Evolutionary conservation across 2,113 vertebrate genomes (phyloP), one percentile per base, ranked within the genome.

Genomic region (Chunga burmeisteri): DNA sequence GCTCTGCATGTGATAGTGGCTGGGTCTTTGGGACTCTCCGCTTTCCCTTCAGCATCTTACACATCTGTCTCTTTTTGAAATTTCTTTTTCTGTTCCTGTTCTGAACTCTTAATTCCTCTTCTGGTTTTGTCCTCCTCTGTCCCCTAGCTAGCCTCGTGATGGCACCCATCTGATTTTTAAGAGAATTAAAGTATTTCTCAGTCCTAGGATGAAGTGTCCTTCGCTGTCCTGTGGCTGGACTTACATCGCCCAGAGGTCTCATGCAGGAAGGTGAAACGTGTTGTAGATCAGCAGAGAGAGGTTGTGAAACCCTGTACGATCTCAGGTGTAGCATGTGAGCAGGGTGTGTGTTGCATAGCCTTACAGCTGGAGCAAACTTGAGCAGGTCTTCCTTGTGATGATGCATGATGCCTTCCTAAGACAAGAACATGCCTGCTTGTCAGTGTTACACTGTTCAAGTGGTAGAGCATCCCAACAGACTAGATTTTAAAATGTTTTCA

Each of bases 11-110:
- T 49, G 56, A 13, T 72, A 67, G 36, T 61, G 19, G 23, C 18
- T 61, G 58, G 8, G 47, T n/a, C 27, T 70, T 68, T 27, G 36
- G 27, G n/a, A 38, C 40, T 86, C 11, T 66, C 23, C 16, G 21
- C 58, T 74, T 72, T 65, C 11, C 9, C 19, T 7, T 70, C 46
- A 56, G 30, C 8, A 6, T 55, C 56, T 81, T 70, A 22, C n/a
- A 38, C 2, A 1, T 77, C 52, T 81, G 22, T 67, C 7, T 65
- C 19, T 89, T 21, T 50, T 30, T 86, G 36, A 58, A 66, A 17
- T 88, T 94, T 90, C 61, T 85, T 86, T 94, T 81, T 82, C 85
- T 80, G 40, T 90, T 96, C 59, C 81, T 58, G 9, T 94, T 96
- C n/a, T 52, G 58, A 88, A 21, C 40, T 86, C 44, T 27, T 17